Evolutionary conservation across 2,113 vertebrate species (phyloP), one percentile per base, ranked within the genome.

Genomic region (Eulacestoma nigropectus): DNA sequence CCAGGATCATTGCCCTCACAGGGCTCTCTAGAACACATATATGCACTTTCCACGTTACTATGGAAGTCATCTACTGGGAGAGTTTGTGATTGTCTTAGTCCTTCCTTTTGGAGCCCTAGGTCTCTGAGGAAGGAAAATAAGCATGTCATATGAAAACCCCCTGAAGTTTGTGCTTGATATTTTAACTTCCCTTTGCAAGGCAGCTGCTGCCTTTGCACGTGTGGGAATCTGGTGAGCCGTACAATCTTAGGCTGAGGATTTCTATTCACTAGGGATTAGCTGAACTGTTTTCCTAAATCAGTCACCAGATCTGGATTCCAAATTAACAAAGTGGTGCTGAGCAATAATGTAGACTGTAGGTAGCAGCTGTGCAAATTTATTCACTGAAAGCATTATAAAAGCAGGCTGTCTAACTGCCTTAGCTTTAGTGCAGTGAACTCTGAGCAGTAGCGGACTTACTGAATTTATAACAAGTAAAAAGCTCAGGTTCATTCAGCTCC

Each of bases 251-350:
- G 64, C 87, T 92, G 95, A 91, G 90, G 93, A 92, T 95, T 96
- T 96, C 94, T 97, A 95, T 96, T 96, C 95, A 95, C 87, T 77
- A 57, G 95, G 93, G 94, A 96, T 96, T 96, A 96, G 68, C 88
- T 94, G 95, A 93, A 87, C 93, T 97, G 95, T 96, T 95, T 96
- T 88, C 90, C 90, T 93, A 95, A 97, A 97, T 96, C 96, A 96
- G 92, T 90, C 93, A 94, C 90, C 92, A 97, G 93, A 96, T 97
- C 95, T 96, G 95, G 95, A 96, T 95, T 96, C 95, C 90, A 96
- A 97, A 96, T 96, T 96, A 96, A 90, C 93, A 90, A 93, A 96
- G 93, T 96, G 95, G 90, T 93, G 75, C 96, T 84, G 95, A 96
- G 96, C 82, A 93, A 92, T 96, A 90, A 55, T 94, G 93, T 90